phyloP scores from a whole-genome alignment of 2,113 vertebrate species.

The Sinocyclocheilus anophthalmus region DNA sequence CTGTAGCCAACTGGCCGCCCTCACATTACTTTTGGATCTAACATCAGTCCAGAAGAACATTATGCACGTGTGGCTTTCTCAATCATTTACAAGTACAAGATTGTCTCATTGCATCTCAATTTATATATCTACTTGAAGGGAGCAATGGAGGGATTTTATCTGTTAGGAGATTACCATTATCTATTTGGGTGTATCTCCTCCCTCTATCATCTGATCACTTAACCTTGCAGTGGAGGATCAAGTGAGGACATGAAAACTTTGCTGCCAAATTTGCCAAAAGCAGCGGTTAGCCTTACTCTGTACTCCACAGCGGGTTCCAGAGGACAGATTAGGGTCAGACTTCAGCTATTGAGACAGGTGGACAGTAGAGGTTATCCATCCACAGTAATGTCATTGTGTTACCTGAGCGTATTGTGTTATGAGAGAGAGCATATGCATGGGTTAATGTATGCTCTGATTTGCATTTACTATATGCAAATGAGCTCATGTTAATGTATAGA shows the following conservation, averaged over 20 bases:
- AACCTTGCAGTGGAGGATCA: constrained; percentile 45
- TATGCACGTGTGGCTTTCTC: not conserved
- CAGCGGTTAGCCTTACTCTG: constrained; percentile 24
- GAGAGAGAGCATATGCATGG: too few species aligned
- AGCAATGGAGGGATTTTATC: not conserved
- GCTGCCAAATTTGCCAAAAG: constrained; percentile 16
- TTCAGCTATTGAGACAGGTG: not conserved
- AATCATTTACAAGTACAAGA: not conserved
- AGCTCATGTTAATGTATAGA: not conserved
- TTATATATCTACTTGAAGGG: not conserved
- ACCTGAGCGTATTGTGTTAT: not conserved
- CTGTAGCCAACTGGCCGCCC: not conserved
- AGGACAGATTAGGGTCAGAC: constrained; percentile 28
- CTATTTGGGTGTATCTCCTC: constrained; percentile 12
- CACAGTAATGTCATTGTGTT: constrained; percentile 13
- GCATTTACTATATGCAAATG: constrained; percentile 11
- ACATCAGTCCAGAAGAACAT: not conserved
- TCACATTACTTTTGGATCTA: constrained; percentile 12
- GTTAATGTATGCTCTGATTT: constrained; percentile 20
- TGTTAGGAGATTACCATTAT: constrained; percentile 28
- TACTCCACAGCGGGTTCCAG: not conserved
- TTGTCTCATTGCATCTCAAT: not conserved
- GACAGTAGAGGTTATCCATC: constrained; percentile 14
- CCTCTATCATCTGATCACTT: constrained; percentile 39
- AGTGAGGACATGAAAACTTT: constrained; percentile 37